Conservation (phyloP, 2,113 vertebrate genomes). For the Mus pahari region DNA sequence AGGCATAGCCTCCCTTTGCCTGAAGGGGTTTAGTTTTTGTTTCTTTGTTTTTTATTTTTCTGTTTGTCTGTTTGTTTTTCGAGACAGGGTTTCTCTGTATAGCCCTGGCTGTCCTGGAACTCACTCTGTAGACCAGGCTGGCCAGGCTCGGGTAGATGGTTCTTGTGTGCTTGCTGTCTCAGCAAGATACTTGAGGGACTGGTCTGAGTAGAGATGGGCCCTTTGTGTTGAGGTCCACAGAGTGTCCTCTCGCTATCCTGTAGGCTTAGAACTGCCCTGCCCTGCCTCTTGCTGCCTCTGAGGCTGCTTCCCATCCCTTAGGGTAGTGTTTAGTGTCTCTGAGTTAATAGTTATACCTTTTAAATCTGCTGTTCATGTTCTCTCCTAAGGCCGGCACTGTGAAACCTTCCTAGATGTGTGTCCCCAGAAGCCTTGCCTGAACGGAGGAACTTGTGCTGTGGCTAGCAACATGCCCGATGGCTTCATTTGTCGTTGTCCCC, state of each 20-base stretch:
- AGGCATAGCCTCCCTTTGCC: not conserved
- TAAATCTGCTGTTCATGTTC: not conserved
- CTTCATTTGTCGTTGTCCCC: constrained; percentile 92
- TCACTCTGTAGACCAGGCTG: too few relatives aligned
- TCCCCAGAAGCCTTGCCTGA: constrained; percentile 91
- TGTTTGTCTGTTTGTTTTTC: too few relatives aligned
- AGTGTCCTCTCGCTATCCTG: rapidly evolving
- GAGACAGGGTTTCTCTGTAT: too few relatives aligned
- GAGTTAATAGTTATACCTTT: not conserved
- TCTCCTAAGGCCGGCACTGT: constrained; percentile 91
- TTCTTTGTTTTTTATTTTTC: too few relatives aligned
- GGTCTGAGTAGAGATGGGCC: not conserved
- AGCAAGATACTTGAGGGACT: not conserved
- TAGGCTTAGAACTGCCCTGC: not conserved
- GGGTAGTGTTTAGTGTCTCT: not conserved
- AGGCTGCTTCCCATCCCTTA: too few relatives aligned
- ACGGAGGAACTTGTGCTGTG: constrained; percentile 91
- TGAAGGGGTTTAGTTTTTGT: too few relatives aligned
- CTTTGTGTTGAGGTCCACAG: not conserved
- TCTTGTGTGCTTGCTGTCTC: not conserved
- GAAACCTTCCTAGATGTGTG: constrained; percentile 94
- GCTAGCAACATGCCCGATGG: constrained; percentile 92
- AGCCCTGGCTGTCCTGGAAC: too few relatives aligned
- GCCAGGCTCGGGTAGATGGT: not conserved
- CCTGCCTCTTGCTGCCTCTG: not conserved